These are phyloP conservation scores for Troides oblongomaculatus DNA, from an alignment of 2,888 invertebrate species.

Conservation along the genomic window DNA sequence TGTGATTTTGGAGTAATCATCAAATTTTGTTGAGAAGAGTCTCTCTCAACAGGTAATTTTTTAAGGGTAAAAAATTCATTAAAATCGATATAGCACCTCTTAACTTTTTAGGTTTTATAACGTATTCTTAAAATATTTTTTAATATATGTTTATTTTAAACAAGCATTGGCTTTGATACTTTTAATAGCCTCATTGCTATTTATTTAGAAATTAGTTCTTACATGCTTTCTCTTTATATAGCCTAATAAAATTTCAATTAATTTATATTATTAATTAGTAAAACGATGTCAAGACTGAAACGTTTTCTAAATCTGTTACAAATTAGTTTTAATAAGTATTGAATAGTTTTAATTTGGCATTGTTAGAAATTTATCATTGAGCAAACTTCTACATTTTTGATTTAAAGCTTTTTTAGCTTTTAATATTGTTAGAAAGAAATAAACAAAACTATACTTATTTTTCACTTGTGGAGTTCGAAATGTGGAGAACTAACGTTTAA, in stretches of 20 bases:
- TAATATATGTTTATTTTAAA: not conserved
- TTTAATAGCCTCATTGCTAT: not conserved
- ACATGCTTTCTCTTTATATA: slow-evolving; percentile 5
- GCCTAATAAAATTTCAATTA: slow-evolving; percentile 11
- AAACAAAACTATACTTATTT: not conserved
- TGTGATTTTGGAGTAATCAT: too few relatives aligned
- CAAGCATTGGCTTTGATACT: not conserved
- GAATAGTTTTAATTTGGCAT: not conserved
- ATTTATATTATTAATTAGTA: slow-evolving; percentile 5
- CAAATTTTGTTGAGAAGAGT: too few relatives aligned
- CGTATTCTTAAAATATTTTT: not conserved
- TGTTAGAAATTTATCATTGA: too few relatives aligned
- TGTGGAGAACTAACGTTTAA: not conserved
- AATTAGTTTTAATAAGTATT: not conserved
- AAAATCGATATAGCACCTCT: too few relatives aligned
- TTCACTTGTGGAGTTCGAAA: too few relatives aligned
- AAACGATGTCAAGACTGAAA: slow-evolving; percentile 18
- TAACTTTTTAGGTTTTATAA: too few relatives aligned
- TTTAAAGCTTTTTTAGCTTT: too few relatives aligned
- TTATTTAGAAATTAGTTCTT: not conserved
- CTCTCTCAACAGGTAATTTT: too few relatives aligned
- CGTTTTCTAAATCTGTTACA: slow-evolving; percentile 3
- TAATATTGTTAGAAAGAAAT: too few relatives aligned
- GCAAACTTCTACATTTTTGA: too few relatives aligned
- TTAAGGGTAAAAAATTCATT: too few relatives aligned